Evolutionary conservation across 2,113 vertebrate genomes (phyloP), one percentile per base, ranked within the genome.

Genomic region (Cottus gobio): DNA sequence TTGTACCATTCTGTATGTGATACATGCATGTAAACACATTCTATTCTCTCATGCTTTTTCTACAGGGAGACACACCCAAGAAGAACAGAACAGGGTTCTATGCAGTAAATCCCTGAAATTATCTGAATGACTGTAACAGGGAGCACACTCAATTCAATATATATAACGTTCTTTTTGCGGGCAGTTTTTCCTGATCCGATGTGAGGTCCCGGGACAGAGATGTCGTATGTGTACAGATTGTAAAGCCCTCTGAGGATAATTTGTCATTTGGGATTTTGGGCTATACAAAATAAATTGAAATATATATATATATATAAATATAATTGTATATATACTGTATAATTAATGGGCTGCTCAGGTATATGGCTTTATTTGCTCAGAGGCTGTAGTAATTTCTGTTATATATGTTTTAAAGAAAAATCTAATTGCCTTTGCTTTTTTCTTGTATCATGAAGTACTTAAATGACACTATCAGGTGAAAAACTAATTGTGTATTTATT

Each of bases 51-150:
- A 10, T 67, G 2, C n/a, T 39, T 37, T 64, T 72, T 48, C 44
- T 77, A 64, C 76, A 91, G 82, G 89, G 72, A 2, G 85, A 78
- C 39, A 61, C 61, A 4, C 86, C 92, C 7, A 87, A 73, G 66
- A 90, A 80, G 65, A 88, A 81, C 42, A 76, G 12, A 65, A 36
- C 81, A 5, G 92, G 90, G 8, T 87, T 88, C 54, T 94, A 94
- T 57, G 28, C 81, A 20, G 82, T 90, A 13, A 94, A 93, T 50
- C 92, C 87, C 26, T 88, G 75, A 89, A 22, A 30, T 24, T 24
- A 22, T 30, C 52, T n/a, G 50, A 31, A 80, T 80, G 75, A 84
- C 64, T n/a, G 31, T 30, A 61, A 63, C 75, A 87, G 85, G 83
- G 90, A 46, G 13, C 6, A 22, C 13, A 16, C 4, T 39, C n/a